Percentiles rank a stretch among this genome's conserved stretches.
phyloP scores from a whole-genome alignment of 2,888 invertebrate genomes.

The Lamellibrachia satsuma region DNA sequence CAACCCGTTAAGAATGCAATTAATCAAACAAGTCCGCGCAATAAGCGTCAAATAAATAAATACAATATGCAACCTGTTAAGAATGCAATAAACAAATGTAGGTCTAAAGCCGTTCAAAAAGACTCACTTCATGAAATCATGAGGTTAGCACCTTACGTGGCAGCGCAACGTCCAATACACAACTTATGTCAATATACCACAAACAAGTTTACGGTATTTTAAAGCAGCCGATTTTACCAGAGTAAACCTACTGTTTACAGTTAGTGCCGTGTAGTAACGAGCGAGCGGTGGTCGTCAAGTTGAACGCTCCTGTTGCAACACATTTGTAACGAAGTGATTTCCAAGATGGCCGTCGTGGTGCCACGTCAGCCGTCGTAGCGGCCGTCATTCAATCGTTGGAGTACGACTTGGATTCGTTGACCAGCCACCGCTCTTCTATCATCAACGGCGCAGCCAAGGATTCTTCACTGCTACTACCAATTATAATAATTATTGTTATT shows the following conservation, averaged over 20 bases:
- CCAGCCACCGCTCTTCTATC: background rate
- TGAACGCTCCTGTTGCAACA: no score
- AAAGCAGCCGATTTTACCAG: background rate
- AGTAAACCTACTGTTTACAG: background rate
- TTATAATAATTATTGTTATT: background rate
- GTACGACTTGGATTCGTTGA: background rate
- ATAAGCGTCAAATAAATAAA: no score
- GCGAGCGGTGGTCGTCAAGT: background rate
- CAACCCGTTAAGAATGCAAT: no score
- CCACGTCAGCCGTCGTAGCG: background rate
- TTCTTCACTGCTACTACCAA: background rate
- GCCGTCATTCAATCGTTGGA: background rate
- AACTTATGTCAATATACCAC: no score
- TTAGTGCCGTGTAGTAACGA: background rate
- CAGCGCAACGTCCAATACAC: no score
- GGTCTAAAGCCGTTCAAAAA: background rate
- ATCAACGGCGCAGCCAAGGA: background rate
- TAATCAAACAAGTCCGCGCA: no score
- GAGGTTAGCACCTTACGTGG: background rate
- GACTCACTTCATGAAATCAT: background rate
- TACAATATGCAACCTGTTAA: no score
- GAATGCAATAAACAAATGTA: no score
- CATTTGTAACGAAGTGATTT: background rate
- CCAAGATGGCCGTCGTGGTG: background rate
- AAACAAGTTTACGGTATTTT: background rate